phyloP scores from a whole-genome alignment of 2,888 invertebrate genomes.

The Neoascia interrupta region DNA sequence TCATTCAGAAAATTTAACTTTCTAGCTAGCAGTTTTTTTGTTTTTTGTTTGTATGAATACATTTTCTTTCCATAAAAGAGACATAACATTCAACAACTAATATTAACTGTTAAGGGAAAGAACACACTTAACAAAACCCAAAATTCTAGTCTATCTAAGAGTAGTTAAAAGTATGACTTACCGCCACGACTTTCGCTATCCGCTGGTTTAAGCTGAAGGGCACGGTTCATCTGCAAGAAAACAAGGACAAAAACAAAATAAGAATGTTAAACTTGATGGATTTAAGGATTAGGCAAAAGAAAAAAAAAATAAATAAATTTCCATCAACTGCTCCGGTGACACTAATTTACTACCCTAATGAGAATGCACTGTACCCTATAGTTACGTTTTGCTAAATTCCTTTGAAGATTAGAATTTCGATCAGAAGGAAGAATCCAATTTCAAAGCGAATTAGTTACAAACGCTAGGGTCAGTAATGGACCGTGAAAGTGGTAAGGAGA shows the following conservation, averaged over 20 bases:
- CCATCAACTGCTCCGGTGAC: slow-evolving; percentile 20
- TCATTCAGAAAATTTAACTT: slow-evolving; percentile 39
- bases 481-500: slow-evolving; percentile 60
- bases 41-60: slow-evolving; percentile 1
- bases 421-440: slow-evolving; percentile 51
- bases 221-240: slow-evolving; percentile 99
- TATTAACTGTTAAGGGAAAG: slow-evolving; percentile 7
- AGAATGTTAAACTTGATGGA: slow-evolving; percentile 7
- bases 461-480: slow-evolving; percentile 40
- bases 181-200: slow-evolving; percentile 99
- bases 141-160: slow-evolving; percentile 24
- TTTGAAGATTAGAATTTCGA: slow-evolving; percentile 48
- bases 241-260: slow-evolving; percentile 79
- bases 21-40: too few species aligned
- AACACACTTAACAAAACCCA: slow-evolving; percentile 17
- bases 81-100: slow-evolving; percentile 54
- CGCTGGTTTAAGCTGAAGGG: slow-evolving; percentile 99
- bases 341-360: slow-evolving; percentile 25
- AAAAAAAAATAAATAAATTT: neutral
- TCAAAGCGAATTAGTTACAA: slow-evolving; percentile 37
- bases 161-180: slow-evolving; percentile 80
- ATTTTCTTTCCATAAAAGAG: slow-evolving; percentile 22
- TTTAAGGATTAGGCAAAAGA: neutral
- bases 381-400: slow-evolving; percentile 33
- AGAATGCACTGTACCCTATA: neutral